Evolutionary conservation across 1,140 invertebrate species (phyloP), one percentile per base, ranked within the genome.

Genomic region (Scaptomyza graminum): DNA sequence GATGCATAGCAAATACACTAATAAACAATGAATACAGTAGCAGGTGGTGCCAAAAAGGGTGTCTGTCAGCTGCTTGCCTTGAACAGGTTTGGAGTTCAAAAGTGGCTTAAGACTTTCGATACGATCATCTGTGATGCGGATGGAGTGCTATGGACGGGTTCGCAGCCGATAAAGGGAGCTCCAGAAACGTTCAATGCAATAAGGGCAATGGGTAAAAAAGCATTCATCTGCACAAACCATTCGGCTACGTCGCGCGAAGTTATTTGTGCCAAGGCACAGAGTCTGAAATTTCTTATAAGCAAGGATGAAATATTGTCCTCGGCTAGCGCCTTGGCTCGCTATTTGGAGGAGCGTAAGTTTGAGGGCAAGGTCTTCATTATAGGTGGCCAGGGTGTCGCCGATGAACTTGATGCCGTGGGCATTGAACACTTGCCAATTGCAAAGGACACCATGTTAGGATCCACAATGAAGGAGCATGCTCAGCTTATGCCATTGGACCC

Each of bases 141-240:
- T 16, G 81, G 81, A 0, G 76, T 85, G 6, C 61, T 85, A 3
- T 84, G 81, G 81, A 61, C 18, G 51, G 0, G 56, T 66, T 0
- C 2, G 37, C 12, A 44, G 0, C 37, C 51, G 1, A 9, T 84
- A 0, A 15, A 49, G 5, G 75, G 75, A 0, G 56, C 74, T 1
- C 25, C 80, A 0, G 68, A 73, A 5, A 79, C 80, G 1, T 84
- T 84, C 1, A 84, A 84, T 18, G 80, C 81, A 0, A 13, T 84
- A 8, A 57, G 69, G 0, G 81, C 59, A 0, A 68, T 79, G 80
- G 80, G 76, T 1, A 84, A 84, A 16, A 49, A 70, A 1, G 73
- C 69, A 0, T 76, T 51, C 15, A 76, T 84, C 0, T 84, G 81
- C 62, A 79, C 76, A 4, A 84, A 84, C 47, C 60, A 71, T 13